Evolutionary conservation across 2,113 vertebrate species (phyloP).

Genomic region (Lophotis ruficrista): DNA sequence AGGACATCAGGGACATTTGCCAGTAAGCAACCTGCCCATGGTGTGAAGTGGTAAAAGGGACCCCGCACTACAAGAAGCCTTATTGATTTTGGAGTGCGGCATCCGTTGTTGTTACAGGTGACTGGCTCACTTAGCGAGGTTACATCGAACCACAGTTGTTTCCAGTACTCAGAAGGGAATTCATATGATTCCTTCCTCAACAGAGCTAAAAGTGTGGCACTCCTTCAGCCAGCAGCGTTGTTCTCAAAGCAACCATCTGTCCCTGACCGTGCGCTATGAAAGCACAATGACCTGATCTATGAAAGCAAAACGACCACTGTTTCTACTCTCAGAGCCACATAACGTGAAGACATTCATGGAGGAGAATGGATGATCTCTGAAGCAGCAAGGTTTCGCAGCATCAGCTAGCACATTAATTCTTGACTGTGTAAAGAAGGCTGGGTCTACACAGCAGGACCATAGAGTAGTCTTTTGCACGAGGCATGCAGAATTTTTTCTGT

Average conservation of each 20-base stretch:
- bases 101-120: fast-evolving
- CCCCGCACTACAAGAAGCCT: neutral
- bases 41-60: fast-evolving
- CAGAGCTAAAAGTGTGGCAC: neutral
- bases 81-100: neutral
- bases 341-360: neutral
- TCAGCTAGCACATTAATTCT: neutral
- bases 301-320: neutral
- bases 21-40: neutral
- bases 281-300: neutral
- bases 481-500: neutral
- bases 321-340: neutral
- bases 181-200: neutral
- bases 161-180: neutral
- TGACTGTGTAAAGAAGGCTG: neutral
- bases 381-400: neutral
- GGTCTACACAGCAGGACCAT: neutral
- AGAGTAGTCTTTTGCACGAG: neutral
- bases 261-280: neutral
- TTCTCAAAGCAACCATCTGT: neutral
- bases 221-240: neutral
- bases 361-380: neutral
- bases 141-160: fast-evolving
- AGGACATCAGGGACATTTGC: neutral
- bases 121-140: neutral